A percentile compares a stretch with the other conserved stretches of the same genome.
Evolutionary conservation across 2,797 vertebrate species (phyloP).

Genomic region (Hippoglossus hippoglossus): DNA sequence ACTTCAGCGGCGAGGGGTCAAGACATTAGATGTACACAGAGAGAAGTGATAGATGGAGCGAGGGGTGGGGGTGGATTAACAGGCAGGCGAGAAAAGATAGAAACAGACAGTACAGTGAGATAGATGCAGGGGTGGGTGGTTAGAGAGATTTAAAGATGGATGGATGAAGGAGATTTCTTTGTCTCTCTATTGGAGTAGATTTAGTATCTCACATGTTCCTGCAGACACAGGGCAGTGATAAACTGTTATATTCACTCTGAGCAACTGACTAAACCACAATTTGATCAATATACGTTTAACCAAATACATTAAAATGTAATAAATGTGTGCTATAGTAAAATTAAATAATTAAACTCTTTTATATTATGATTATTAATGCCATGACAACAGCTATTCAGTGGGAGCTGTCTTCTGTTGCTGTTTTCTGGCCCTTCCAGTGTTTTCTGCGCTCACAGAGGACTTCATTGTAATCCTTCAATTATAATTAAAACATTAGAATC

Average conservation of each 20-base stretch:
- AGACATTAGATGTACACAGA: slow-evolving; percentile 55
- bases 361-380: no score
- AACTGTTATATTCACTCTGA: not conserved
- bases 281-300: slow-evolving; percentile 11
- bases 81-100: slow-evolving; percentile 38
- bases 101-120: slow-evolving; percentile 20
- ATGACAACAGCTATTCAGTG: not conserved
- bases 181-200: slow-evolving; percentile 9
- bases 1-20: slow-evolving; percentile 73
- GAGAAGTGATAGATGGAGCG: slow-evolving; percentile 47
- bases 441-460: slow-evolving; percentile 10
- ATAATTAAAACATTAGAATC: slow-evolving; percentile 18
- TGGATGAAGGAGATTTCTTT: slow-evolving; percentile 6
- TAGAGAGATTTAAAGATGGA: slow-evolving; percentile 23
- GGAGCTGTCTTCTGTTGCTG: not conserved
- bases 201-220: not conserved
- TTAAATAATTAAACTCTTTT: not conserved
- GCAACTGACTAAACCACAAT: slow-evolving; percentile 4
- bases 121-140: slow-evolving; percentile 23
- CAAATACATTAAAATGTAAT: slow-evolving; percentile 9
- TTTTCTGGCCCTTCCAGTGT: not conserved
- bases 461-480: slow-evolving; percentile 31
- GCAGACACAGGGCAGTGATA: not conserved
- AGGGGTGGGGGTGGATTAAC: slow-evolving; percentile 49
- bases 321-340: not conserved